These are phyloP conservation scores for Pipistrellus pygmaeus DNA, from an alignment of 2,797 vertebrate species.

Conservation along the genomic window DNA sequence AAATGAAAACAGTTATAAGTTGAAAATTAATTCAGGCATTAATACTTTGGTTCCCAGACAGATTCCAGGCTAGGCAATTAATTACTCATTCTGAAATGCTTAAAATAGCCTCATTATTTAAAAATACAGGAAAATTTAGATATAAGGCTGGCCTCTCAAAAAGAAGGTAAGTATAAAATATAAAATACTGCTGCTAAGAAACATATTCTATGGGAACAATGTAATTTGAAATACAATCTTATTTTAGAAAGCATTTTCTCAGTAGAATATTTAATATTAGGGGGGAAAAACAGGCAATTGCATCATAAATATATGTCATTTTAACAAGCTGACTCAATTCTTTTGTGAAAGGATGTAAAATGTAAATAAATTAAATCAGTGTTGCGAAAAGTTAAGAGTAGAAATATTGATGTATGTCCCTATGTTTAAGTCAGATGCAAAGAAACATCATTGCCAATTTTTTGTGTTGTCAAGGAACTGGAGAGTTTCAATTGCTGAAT, in stretches of 20 bases:
- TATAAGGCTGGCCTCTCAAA: constrained; percentile 43
- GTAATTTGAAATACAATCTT: constrained; percentile 9
- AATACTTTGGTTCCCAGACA: constrained; percentile 76
- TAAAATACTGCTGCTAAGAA: constrained; percentile 22
- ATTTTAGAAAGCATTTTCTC: constrained; percentile 19
- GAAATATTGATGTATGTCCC: neutral
- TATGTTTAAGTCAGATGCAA: constrained; percentile 47
- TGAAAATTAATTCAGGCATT: constrained; percentile 85
- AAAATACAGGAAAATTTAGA: constrained; percentile 59
- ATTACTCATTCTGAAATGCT: constrained; percentile 77
- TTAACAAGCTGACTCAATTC: constrained; percentile 41
- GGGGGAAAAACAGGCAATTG: neutral
- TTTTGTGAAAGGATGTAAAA: neutral
- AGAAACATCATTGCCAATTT: constrained; percentile 24
- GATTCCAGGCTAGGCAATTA: constrained; percentile 75
- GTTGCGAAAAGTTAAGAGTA: constrained; percentile 29
- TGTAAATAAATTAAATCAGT: constrained; percentile 44
- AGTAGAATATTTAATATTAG: constrained; percentile 39
- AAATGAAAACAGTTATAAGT: constrained; percentile 83
- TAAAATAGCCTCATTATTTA: constrained; percentile 69
- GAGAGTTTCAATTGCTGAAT: neutral
- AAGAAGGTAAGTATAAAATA: constrained; percentile 21
- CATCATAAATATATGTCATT: neutral
- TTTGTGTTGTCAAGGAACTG: neutral
- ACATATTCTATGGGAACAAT: neutral